Evolutionary conservation across 2,113 vertebrate genomes (phyloP).

Genomic region (Psittacus erithacus): DNA sequence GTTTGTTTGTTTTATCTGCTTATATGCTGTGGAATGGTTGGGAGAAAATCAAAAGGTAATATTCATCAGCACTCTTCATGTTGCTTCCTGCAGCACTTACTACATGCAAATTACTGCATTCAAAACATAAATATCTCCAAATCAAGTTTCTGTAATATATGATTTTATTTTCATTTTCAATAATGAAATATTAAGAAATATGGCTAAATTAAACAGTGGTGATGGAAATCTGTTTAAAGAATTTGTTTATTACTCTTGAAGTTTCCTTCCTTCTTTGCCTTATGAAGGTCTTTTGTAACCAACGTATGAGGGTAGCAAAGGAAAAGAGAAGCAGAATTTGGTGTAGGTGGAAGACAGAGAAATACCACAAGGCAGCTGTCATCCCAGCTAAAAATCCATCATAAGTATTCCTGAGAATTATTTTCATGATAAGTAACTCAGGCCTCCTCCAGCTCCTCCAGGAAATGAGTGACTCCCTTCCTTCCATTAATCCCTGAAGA

Average conservation of each 20-base stretch:
- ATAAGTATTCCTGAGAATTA: not conserved
- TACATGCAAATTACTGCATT: not conserved
- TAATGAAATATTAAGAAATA: not conserved
- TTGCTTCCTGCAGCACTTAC: not conserved
- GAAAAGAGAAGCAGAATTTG: not conserved
- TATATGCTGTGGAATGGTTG: not conserved
- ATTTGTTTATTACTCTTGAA: not conserved
- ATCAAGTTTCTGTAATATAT: not conserved
- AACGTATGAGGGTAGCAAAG: not conserved
- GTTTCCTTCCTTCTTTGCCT: not conserved
- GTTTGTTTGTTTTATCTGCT: not conserved
- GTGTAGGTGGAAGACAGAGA: not conserved
- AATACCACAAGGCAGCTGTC: not conserved
- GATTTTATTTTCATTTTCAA: not conserved
- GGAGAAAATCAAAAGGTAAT: not conserved
- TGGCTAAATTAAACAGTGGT: not conserved
- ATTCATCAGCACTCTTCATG: not conserved
- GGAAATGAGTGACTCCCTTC: not conserved
- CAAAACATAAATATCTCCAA: not conserved
- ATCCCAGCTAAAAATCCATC: not conserved
- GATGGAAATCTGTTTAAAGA: not conserved
- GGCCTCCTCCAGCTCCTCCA: not conserved
- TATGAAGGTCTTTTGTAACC: not conserved
- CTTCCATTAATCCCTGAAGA: not conserved
- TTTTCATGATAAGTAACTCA: conserved; percentile 12